These are phyloP conservation scores for Diadegma fenestrale DNA, from an alignment of 2,888 invertebrate species.

Conservation along the genomic window DNA sequence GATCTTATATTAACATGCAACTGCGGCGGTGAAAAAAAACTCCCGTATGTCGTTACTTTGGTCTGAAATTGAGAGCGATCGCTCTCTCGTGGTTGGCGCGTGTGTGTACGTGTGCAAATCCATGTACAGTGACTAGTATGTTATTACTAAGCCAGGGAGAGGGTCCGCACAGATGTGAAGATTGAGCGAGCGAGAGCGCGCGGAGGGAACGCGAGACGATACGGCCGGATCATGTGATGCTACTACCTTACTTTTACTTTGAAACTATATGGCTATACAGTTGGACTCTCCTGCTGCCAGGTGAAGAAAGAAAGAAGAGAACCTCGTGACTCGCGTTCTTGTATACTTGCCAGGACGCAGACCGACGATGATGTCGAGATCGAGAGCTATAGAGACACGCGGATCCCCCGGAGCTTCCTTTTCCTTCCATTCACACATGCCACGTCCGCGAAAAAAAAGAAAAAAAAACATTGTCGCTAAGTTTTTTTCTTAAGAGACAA, in stretches of 20 bases:
- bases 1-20: background rate
- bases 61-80: constrained; percentile 61
- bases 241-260: constrained; percentile 73
- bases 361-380: constrained; percentile 35
- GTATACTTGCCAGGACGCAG: constrained; percentile 61
- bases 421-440: constrained; percentile 32
- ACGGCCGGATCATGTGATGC: constrained; percentile 71
- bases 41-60: constrained; percentile 29
- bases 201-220: constrained; percentile 59
- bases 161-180: constrained; percentile 34
- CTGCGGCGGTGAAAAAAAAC: constrained; percentile 2
- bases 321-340: constrained; percentile 64
- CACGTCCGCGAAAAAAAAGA: background rate
- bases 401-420: constrained; percentile 53
- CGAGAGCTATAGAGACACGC: background rate
- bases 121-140: constrained; percentile 22
- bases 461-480: background rate
- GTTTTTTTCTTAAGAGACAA: background rate
- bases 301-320: constrained; percentile 33
- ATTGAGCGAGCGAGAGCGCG: constrained; percentile 23
- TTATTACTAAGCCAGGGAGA: constrained; percentile 12
- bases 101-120: constrained; percentile 1
- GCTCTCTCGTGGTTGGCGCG: constrained; percentile 6
- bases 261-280: constrained; percentile 49
- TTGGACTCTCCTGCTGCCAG: constrained; percentile 4